These are phyloP conservation scores for Tenualosa ilisha DNA, from an alignment of 2,797 vertebrate genomes.

Conservation along the genomic window DNA sequence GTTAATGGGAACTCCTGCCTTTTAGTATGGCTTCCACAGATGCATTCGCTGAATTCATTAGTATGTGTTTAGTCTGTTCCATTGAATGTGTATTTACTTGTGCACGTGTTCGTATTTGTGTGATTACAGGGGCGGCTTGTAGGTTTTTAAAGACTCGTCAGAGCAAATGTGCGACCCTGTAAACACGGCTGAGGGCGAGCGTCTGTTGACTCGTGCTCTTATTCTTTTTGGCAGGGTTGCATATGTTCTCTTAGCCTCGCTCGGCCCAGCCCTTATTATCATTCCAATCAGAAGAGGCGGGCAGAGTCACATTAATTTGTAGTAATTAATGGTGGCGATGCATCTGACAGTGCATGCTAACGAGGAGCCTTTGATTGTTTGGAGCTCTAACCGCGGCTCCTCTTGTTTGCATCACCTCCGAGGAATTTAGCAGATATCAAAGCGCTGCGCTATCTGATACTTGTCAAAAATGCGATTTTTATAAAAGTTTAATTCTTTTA, in stretches of 20 bases:
- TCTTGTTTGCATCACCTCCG: conserved; percentile 96
- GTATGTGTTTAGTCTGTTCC: background rate
- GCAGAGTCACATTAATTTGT: conserved; percentile 99
- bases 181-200: conserved; percentile 81
- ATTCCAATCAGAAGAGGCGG: conserved; percentile 88
- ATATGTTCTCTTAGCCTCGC: conserved; percentile 87
- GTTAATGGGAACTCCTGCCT: background rate
- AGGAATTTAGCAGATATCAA: conserved; percentile 97
- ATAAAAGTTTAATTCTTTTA: conserved; percentile 99
- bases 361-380: conserved; percentile 99
- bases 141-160: conserved; percentile 66
- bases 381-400: conserved; percentile 96
- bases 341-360: conserved; percentile 97
- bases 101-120: conserved; percentile 19
- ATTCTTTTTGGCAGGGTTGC: conserved; percentile 97
- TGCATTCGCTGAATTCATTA: background rate
- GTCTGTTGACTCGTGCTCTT: conserved; percentile 86
- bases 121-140: conserved; percentile 26
- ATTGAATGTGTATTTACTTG: background rate
- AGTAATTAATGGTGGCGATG: conserved; percentile 98
- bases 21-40: background rate
- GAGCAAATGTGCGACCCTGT: conserved; percentile 82
- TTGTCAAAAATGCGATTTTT: conserved; percentile 99
- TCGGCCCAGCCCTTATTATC: conserved; percentile 86
- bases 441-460: conserved; percentile 97